Base-by-base conservation (phyloP, 2,888 invertebrate genomes). In the Anticlea derivata region DNA sequence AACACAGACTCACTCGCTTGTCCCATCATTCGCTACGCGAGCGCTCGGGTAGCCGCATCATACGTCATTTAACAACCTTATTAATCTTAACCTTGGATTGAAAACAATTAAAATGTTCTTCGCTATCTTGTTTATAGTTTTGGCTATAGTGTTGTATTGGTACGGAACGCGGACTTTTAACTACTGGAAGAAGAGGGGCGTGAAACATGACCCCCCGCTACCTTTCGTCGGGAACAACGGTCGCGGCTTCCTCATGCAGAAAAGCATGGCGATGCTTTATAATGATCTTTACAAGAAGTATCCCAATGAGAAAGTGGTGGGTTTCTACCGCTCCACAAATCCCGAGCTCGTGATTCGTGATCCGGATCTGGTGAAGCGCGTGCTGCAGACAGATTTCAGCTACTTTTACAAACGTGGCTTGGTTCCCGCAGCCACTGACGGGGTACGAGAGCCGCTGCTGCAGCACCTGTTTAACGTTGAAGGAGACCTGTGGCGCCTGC, bases 401-500 rank as follows among this genome's bases (percentile, higher is more conserved):
- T 3, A 31, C 31, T 41, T 41, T 8, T 31, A 41, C 41, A 41
- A 31, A 5, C 41, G 41, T 3, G 8, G 31, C 6, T 13, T 41
- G n/a, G n/a, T 6, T 11, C 24, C 0, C 8, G n/a, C n/a, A n/a
- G n/a, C 31, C 8, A 11, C 8, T 6, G 6, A 31, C n/a, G 26
- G 13, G 8, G 38, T 7, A 0, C 1, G 13, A 5, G 41, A 41
- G 12, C 31, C 31, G 3, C 23, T 41, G 8, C 3, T 76, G 38
- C 66, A 65, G 1, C 80, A 79, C 50, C 30, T 83, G 22, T 80
- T 83, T 43, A 73, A 77, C 29, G 73, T 74, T 1, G 78, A 80
- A 22, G 81, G 83, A 0, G 82, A 83, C 43, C 62, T 84, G 26
- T 41, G 41, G 41, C 41, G 41, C 8, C 13, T 41, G 23, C 23